These are phyloP conservation scores for Drosophila guanche DNA, from an alignment of 1,140 invertebrate genomes.

Conservation along the genomic window DNA sequence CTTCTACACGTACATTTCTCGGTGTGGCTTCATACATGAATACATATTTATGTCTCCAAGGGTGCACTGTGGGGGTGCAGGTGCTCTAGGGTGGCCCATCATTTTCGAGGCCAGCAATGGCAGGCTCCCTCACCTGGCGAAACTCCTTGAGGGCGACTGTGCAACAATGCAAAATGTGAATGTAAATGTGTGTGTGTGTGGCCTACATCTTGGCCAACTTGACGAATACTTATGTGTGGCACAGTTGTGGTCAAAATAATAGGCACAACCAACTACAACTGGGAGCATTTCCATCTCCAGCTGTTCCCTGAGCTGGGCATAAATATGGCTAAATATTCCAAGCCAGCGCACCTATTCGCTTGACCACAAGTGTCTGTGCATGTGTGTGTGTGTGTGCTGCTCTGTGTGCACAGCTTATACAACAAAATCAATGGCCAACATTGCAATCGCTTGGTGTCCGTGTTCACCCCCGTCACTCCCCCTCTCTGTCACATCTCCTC, in stretches of 20 bases:
- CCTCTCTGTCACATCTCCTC: conserved; percentile 3
- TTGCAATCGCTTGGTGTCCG: conserved; percentile 62
- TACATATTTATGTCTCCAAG: neutral
- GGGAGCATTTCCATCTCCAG: too few relatives aligned
- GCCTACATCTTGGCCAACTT: conserved; percentile 66
- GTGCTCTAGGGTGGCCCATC: conserved; percentile 15
- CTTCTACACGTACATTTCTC: too few relatives aligned
- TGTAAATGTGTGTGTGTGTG: conserved; percentile 32
- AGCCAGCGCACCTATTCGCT: conserved; percentile 11
- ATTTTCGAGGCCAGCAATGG: conserved; percentile 49
- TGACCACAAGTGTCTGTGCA: conserved; percentile 1
- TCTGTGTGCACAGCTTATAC: conserved; percentile 50
- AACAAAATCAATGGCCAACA: conserved; percentile 77
- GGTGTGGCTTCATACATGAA: too few relatives aligned
- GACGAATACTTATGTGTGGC: conserved; percentile 46
- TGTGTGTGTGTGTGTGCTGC: conserved; percentile 18
- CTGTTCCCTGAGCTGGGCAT: too few relatives aligned
- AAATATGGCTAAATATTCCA: too few relatives aligned
- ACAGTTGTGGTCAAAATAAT: conserved; percentile 1
- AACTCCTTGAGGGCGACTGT: conserved; percentile 48
- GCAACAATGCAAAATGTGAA: conserved; percentile 31
- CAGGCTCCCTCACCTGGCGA: conserved; percentile 21
- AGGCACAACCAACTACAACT: too few relatives aligned
- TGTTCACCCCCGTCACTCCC: conserved; percentile 18
- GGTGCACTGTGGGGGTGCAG: too few relatives aligned